A percentile compares a stretch with the other conserved stretches of the same genome.
Conservation (phyloP, 2,113 vertebrate genomes). For the Hassar affinis region DNA sequence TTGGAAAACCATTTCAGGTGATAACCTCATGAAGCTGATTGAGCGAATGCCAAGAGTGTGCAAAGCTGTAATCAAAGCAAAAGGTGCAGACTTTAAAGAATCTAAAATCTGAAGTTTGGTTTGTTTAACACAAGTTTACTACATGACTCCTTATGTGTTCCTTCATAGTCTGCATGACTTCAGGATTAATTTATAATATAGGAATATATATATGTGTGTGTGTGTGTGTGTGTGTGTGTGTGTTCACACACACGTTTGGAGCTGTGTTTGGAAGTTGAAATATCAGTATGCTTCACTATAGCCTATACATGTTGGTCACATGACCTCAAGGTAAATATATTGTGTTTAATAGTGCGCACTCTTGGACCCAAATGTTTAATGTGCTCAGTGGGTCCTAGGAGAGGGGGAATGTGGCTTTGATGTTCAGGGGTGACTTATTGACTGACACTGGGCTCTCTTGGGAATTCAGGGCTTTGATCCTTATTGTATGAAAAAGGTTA, state of each 20-base stretch:
- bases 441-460: conserved; percentile 30
- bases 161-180: too few species aligned
- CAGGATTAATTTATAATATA: too few species aligned
- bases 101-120: too few species aligned
- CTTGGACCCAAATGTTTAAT: neutral
- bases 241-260: neutral
- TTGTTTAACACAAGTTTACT: too few species aligned
- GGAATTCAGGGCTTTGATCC: conserved; percentile 16
- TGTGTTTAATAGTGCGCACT: neutral
- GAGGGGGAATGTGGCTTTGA: conserved; percentile 3
- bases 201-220: too few species aligned
- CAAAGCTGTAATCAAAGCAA: too few species aligned
- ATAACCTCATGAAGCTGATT: too few species aligned
- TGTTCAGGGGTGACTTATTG: conserved; percentile 40
- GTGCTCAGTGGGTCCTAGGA: neutral
- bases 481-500: conserved; percentile 13
- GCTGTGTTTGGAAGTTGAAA: neutral
- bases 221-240: too few species aligned
- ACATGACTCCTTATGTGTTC: too few species aligned
- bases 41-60: too few species aligned
- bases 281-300: neutral
- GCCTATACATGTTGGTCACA: neutral
- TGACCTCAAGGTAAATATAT: neutral
- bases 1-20: too few species aligned
- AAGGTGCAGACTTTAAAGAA: too few species aligned